phyloP scores from a whole-genome alignment of 2,888 invertebrate genomes.

The Dryococelus australis region DNA sequence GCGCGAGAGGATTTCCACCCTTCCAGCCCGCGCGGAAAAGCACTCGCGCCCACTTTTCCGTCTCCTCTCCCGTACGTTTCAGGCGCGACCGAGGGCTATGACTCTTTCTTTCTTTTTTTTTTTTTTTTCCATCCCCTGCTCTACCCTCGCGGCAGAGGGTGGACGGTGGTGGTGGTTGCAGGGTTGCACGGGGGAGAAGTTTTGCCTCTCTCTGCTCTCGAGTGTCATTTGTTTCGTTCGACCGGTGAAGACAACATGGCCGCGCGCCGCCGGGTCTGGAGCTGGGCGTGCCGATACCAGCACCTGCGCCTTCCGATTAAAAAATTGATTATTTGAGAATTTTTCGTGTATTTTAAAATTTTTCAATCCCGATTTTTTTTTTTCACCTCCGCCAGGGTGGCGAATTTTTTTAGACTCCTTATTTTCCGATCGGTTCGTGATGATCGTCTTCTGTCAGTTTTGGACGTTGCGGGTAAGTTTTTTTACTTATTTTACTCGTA shows the following conservation, averaged over 20 bases:
- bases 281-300: neutral
- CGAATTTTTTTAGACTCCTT: neutral
- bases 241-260: slow-evolving; percentile 45
- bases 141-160: neutral
- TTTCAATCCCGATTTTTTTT: neutral
- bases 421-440: neutral
- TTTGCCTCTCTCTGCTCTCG: slow-evolving; percentile 37
- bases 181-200: slow-evolving; percentile 28
- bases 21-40: neutral
- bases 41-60: no score
- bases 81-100: neutral
- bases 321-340: neutral
- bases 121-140: neutral
- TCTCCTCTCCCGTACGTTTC: no score
- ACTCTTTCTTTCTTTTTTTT: neutral
- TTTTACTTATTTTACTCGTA: neutral
- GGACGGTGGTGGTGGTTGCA: slow-evolving; percentile 28
- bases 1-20: no score
- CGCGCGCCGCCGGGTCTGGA: slow-evolving; percentile 16
- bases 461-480: neutral
- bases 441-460: neutral
- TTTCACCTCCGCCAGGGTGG: neutral
- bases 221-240: slow-evolving; percentile 45
- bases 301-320: neutral
- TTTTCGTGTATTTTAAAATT: neutral